Evolutionary conservation across 2,888 invertebrate genomes (phyloP).

Genomic region (Acrocyrtus sp.): DNA sequence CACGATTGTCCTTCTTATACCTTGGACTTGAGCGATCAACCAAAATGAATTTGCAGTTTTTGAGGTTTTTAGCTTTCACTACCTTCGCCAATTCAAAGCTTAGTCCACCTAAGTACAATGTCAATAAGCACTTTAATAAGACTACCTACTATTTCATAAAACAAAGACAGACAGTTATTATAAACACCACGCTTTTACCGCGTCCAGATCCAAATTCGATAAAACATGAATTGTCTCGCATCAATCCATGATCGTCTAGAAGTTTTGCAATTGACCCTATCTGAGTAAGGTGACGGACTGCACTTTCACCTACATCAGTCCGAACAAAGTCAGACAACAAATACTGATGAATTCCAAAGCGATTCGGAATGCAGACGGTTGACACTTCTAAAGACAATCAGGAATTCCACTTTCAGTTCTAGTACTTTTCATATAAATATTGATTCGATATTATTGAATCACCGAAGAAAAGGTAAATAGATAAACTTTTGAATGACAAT

Average conservation of each 20-base stretch:
- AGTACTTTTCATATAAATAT: too few relatives aligned
- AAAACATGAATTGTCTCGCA: slow-evolving; percentile 75
- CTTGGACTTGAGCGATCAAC: slow-evolving; percentile 84
- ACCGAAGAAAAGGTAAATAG: neutral
- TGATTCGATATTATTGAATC: neutral
- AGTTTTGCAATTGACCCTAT: slow-evolving; percentile 80
- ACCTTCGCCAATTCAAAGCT: slow-evolving; percentile 80
- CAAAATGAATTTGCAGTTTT: slow-evolving; percentile 73
- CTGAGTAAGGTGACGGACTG: slow-evolving; percentile 79
- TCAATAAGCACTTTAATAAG: slow-evolving; percentile 17
- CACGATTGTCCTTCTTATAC: slow-evolving; percentile 80
- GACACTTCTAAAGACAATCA: neutral
- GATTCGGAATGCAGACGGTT: slow-evolving; percentile 62
- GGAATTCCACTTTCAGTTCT: neutral
- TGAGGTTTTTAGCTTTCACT: slow-evolving; percentile 67
- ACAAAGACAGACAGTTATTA: slow-evolving; percentile 1
- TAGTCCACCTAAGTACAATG: slow-evolving; percentile 73
- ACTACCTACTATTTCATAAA: slow-evolving; percentile 19
- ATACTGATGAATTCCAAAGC: slow-evolving; percentile 64
- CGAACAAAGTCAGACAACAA: slow-evolving; percentile 65
- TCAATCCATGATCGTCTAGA: slow-evolving; percentile 72
- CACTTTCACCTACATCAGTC: slow-evolving; percentile 62
- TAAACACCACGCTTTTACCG: slow-evolving; percentile 72
- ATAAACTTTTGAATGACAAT: neutral
- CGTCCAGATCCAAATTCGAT: slow-evolving; percentile 93